Evolutionary conservation across 2,113 vertebrate genomes (phyloP).

Genomic region (Camarhynchus parvulus): DNA sequence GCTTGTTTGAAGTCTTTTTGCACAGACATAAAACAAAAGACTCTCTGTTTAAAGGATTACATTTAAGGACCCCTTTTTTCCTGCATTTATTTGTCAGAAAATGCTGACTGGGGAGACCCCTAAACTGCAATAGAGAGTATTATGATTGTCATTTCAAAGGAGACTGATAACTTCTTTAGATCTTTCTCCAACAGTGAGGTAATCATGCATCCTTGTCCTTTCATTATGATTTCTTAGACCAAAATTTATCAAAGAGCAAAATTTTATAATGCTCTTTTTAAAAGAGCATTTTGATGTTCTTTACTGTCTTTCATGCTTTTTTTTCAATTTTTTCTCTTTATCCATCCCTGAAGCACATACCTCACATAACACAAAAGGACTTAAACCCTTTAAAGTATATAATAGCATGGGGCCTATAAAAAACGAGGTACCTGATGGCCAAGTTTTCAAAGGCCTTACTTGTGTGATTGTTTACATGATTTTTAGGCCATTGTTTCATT

Average conservation of each 20-base stretch:
- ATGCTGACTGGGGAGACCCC: neutral
- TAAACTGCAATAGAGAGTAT: neutral
- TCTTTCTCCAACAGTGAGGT: constrained; percentile 56
- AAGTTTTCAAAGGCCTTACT: neutral
- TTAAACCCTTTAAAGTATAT: neutral
- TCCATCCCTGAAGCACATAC: neutral
- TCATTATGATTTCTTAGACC: constrained; percentile 3
- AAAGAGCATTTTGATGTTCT: neutral
- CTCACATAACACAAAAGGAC: neutral
- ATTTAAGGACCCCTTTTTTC: neutral
- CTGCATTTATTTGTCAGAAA: constrained; percentile 26
- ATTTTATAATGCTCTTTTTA: neutral
- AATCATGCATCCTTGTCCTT: constrained; percentile 30
- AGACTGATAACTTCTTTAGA: constrained; percentile 55
- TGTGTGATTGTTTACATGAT: neutral
- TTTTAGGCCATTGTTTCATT: neutral
- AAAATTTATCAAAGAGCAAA: constrained; percentile 44
- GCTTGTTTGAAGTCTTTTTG: constrained; percentile 37
- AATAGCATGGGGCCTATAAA: neutral
- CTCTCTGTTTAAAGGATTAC: constrained; percentile 52
- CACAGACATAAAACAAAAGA: constrained; percentile 42
- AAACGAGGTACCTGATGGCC: neutral
- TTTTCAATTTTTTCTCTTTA: neutral
- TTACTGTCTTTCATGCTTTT: neutral
- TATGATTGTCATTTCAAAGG: constrained; percentile 47